These are phyloP conservation scores for Torymus aiolomorphi DNA, from an alignment of 2,888 invertebrate genomes.

Conservation along the genomic window DNA sequence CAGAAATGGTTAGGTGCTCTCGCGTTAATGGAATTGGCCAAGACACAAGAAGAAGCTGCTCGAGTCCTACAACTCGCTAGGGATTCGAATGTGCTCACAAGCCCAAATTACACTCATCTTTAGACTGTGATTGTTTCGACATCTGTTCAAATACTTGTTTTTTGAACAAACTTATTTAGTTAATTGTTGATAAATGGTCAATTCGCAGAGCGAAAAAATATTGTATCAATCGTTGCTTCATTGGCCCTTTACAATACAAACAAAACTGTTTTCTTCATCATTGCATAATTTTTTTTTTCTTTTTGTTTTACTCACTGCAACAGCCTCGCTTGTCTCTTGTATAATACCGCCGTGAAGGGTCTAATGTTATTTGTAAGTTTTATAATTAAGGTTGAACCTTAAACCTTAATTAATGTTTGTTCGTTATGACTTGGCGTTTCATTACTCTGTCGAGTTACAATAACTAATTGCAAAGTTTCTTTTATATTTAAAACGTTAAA, in stretches of 20 bases:
- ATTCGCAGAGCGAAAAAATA: conserved; percentile 57
- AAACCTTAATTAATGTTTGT: conserved; percentile 49
- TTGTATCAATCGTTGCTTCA: conserved; percentile 54
- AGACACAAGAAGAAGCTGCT: conserved; percentile 69
- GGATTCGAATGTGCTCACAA: conserved; percentile 62
- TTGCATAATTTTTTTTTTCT: conserved; percentile 20
- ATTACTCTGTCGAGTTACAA: conserved; percentile 45
- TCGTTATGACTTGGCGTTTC: conserved; percentile 43
- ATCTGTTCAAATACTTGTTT: conserved; percentile 50
- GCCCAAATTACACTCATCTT: conserved; percentile 69
- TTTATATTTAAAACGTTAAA: conserved; percentile 45
- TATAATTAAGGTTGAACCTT: conserved; percentile 55
- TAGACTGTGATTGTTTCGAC: conserved; percentile 71
- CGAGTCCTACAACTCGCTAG: conserved; percentile 61
- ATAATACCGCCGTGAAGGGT: conserved; percentile 46
- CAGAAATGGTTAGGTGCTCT: conserved; percentile 80
- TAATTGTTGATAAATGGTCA: conserved; percentile 57
- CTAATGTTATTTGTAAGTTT: conserved; percentile 55
- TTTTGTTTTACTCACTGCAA: conserved; percentile 28
- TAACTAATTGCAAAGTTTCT: conserved; percentile 42
- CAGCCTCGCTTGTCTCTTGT: conserved; percentile 44
- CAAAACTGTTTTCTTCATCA: conserved; percentile 17
- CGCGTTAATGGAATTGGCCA: conserved; percentile 80
- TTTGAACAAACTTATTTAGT: conserved; percentile 47
- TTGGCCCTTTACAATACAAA: conserved; percentile 47